Evolutionary conservation across 1,140 invertebrate genomes (phyloP).

Genomic region (Brachionus paranguensis): DNA sequence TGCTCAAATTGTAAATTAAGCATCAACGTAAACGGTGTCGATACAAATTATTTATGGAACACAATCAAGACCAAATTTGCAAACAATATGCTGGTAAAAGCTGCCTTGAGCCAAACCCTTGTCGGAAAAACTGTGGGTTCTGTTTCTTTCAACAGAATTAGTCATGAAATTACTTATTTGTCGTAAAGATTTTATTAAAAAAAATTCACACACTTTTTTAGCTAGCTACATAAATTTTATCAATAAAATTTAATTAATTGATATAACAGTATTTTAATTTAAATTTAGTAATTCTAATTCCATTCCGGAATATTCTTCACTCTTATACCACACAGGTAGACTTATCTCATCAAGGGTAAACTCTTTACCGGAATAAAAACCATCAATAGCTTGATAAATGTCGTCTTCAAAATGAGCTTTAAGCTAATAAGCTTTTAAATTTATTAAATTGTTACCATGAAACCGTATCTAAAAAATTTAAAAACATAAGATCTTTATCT

Average conservation of each 20-base stretch:
- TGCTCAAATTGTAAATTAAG: conserved; percentile 23
- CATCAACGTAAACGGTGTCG: neutral
- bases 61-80: neutral
- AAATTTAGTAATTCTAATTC: no score
- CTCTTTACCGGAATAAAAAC: no score
- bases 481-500: no score
- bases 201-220: neutral
- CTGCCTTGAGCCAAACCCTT: neutral
- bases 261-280: no score
- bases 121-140: neutral
- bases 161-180: conserved; percentile 5
- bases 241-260: neutral
- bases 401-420: no score
- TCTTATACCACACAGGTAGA: no score
- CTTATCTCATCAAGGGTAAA: no score
- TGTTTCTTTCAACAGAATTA: neutral
- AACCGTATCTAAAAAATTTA: no score
- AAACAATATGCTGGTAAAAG: neutral
- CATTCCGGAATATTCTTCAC: no score
- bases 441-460: no score
- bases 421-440: no score
- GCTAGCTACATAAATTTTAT: neutral
- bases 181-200: neutral
- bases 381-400: no score
- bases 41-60: conserved; percentile 10